Percentiles rank a stretch among this genome's conserved stretches.
phyloP scores from a whole-genome alignment of 2,113 vertebrate species.

The Chaetorhynchus papuensis region DNA sequence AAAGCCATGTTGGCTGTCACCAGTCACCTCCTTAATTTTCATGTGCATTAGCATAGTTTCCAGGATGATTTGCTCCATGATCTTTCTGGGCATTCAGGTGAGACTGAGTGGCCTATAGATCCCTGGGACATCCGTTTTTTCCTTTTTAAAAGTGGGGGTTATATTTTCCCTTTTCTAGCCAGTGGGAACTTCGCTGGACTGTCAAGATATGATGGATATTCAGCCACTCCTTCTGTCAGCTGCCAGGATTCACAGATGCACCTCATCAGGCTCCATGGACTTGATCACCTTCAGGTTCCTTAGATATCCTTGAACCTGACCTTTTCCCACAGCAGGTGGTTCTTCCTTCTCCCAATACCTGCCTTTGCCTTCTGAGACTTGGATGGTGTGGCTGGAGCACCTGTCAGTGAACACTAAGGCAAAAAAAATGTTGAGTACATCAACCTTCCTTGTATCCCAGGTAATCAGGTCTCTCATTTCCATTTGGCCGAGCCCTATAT shows the following conservation, averaged over 20 bases:
- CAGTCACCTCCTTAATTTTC: neutral
- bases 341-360: neutral
- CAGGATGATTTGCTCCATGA: neutral
- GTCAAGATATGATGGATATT: neutral
- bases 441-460: neutral
- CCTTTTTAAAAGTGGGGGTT: neutral
- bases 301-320: neutral
- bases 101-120: neutral
- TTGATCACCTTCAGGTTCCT: neutral
- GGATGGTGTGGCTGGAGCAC: neutral
- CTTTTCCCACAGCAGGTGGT: neutral
- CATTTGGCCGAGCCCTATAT: neutral
- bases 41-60: neutral
- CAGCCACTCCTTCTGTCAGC: neutral
- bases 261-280: neutral
- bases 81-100: neutral
- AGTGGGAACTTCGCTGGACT: neutral
- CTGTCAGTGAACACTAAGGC: neutral
- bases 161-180: neutral
- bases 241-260: neutral
- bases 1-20: neutral
- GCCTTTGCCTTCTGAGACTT: neutral
- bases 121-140: too few relatives aligned
- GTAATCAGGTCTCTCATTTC: neutral
- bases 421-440: neutral